Conservation (phyloP, 2,797 vertebrate species). For the Aeoliscus strigatus region DNA sequence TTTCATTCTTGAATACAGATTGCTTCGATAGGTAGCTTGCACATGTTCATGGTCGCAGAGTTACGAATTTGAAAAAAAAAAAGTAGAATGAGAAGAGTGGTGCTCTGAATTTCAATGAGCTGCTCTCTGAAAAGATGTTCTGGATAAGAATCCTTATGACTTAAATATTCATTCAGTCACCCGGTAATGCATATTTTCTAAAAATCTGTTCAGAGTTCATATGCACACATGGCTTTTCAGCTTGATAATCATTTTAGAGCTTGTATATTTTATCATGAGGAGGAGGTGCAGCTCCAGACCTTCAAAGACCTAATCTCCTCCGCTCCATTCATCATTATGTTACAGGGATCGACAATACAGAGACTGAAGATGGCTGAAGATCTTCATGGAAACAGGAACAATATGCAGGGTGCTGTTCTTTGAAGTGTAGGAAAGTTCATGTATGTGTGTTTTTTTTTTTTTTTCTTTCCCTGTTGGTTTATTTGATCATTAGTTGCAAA, state of each 20-base stretch:
- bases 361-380: conserved; percentile 36
- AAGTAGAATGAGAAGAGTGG: conserved; percentile 20
- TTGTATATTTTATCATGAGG: conserved; percentile 45
- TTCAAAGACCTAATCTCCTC: conserved; percentile 52
- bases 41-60: conserved; percentile 15
- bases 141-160: conserved; percentile 17
- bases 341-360: conserved; percentile 35
- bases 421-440: conserved; percentile 5
- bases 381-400: conserved; percentile 25
- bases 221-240: conserved; percentile 6
- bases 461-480: background rate
- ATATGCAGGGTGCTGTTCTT: conserved; percentile 11
- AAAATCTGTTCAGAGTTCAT: conserved; percentile 22
- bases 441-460: no score
- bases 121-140: conserved; percentile 13
- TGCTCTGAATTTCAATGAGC: conserved; percentile 40
- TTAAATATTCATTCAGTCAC: conserved; percentile 13
- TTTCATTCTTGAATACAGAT: conserved; percentile 7
- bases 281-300: conserved; percentile 39
- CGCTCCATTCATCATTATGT: conserved; percentile 45
- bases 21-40: conserved; percentile 16
- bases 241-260: conserved; percentile 36
- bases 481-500: background rate
- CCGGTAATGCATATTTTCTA: conserved; percentile 19
- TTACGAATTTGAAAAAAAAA: conserved; percentile 24